phyloP scores from a whole-genome alignment of 2,113 vertebrate species.

The Octodon degus region DNA sequence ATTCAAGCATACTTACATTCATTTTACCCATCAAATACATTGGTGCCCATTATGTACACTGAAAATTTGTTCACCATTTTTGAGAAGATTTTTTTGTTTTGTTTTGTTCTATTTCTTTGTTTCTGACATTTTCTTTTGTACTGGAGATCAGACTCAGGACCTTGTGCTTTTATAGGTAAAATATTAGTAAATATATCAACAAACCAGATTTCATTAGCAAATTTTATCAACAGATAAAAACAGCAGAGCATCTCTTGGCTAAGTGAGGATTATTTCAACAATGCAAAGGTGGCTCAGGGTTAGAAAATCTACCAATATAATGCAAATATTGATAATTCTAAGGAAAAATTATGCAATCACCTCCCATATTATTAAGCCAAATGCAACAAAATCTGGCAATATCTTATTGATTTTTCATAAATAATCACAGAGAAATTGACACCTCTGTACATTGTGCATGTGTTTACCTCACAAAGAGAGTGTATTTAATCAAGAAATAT shows the following conservation, averaged over 20 bases:
- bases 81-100: no score
- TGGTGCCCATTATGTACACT: neutral
- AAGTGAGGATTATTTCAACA: neutral
- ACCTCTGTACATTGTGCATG: neutral
- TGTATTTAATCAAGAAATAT: neutral
- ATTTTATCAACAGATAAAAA: neutral
- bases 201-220: neutral
- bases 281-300: neutral
- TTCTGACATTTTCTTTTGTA: no score
- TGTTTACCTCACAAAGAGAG: conserved; percentile 3
- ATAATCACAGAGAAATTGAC: neutral
- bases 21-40: neutral
- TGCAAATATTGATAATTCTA: conserved; percentile 18
- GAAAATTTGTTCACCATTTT: neutral
- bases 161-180: neutral
- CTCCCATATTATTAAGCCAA: neutral
- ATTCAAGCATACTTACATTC: neutral
- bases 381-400: neutral
- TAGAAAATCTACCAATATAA: neutral
- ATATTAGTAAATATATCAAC: neutral
- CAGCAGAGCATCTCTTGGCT: neutral
- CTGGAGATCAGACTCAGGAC: no score
- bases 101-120: no score
- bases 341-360: neutral
- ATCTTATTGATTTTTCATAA: conserved; percentile 36